Conservation (phyloP, 2,888 invertebrate genomes). For the Drosophila paracracens region DNA sequence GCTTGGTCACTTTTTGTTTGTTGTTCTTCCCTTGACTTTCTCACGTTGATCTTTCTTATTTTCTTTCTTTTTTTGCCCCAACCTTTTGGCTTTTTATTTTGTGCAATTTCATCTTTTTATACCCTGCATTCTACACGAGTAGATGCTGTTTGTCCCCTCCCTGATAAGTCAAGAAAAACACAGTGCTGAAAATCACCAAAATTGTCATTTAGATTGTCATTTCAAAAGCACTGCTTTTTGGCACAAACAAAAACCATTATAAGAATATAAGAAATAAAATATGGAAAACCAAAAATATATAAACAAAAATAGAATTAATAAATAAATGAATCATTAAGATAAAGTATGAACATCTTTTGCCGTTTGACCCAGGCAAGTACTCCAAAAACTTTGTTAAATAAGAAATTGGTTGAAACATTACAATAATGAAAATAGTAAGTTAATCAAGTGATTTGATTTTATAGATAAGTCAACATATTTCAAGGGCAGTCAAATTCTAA, state of each 20-base stretch:
- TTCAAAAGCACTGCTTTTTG: too few relatives aligned
- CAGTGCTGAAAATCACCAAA: slow-evolving; percentile 3
- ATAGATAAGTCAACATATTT: not conserved
- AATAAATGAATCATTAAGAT: not conserved
- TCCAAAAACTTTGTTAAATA: not conserved
- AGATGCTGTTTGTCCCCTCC: not conserved
- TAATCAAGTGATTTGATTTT: not conserved
- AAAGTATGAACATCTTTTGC: not conserved
- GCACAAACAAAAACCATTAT: too few relatives aligned
- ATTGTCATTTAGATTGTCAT: not conserved
- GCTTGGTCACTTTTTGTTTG: slow-evolving; percentile 53
- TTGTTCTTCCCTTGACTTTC: slow-evolving; percentile 27
- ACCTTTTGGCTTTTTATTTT: slow-evolving; percentile 8
- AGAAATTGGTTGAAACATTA: not conserved
- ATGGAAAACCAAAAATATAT: not conserved
- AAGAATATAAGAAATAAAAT: not conserved
- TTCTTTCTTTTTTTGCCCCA: slow-evolving; percentile 1
- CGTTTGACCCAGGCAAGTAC: not conserved
- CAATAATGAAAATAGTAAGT: not conserved
- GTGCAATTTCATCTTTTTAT: slow-evolving; percentile 11
- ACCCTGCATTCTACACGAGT: slow-evolving; percentile 20
- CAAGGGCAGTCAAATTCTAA: not conserved
- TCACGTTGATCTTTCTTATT: slow-evolving; percentile 14
- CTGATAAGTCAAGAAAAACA: slow-evolving; percentile 2
- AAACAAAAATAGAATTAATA: not conserved